Evolutionary conservation across 2,888 invertebrate genomes (phyloP), one percentile per base, ranked within the genome.

Genomic region (Melangyna quadrimaculata): DNA sequence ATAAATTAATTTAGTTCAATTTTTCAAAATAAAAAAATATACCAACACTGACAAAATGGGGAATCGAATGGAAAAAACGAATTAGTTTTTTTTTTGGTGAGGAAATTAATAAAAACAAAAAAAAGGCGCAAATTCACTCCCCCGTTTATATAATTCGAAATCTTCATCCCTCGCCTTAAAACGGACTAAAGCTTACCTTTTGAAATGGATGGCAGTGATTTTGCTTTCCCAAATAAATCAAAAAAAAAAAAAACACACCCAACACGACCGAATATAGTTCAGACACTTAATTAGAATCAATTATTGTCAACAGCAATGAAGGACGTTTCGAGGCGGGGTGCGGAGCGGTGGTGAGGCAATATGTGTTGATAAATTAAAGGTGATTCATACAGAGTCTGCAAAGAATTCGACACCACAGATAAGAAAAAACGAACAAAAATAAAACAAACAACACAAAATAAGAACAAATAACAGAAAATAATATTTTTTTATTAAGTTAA

Each of bases 261-360:
- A 63, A 65, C 19, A 40, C 51, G 51, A 51, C 10, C 22, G 35
- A 78, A 17, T 57, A 24, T 69, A 72, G 61, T 65, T 57, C 53
- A 63, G 35, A 53, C 65, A 75, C 74, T 79, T 67, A 75, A 79
- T 79, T 79, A 59, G 35, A 71, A 70, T 78, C 78, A 78, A 79
- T 78, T 70, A 79, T 74, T 70, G 35, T 22, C 43, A 55, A 37
- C n/a, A n/a, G 24, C 48, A 7, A 67, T 8, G 8, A 35, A 19
- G 19, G 35, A 51, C 51, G n/a, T 22, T 59, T 1, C 4, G 27
- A 22, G 48, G 22, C 48, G 22, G 2, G 48, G 22, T 2, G 45
- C 14, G 10, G 22, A 3, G 10, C 9, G 17, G 8, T 35, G 57
- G 4, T 37, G 19, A 10, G 10, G 14, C 43, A 29, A 45, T 65